These are phyloP conservation scores for Taurulus bubalis DNA, from an alignment of 2,113 vertebrate genomes.

Conservation along the genomic window DNA sequence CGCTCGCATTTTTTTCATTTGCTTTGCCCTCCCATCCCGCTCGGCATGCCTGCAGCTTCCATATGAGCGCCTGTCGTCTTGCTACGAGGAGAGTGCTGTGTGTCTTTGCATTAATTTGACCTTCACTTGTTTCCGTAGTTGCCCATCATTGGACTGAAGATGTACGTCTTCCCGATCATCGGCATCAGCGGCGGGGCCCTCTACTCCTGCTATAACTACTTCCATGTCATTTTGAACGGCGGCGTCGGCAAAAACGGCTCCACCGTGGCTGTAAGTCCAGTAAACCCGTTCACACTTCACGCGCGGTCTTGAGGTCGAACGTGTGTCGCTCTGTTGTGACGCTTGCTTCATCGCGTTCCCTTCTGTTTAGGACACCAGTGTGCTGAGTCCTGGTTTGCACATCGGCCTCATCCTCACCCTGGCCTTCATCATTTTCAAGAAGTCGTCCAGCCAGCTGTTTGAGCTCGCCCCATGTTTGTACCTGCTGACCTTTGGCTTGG, in stretches of 20 bases:
- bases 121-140: conserved; percentile 69
- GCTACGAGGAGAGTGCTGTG: background rate
- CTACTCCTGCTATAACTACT: conserved; percentile 94
- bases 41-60: conserved; percentile 75
- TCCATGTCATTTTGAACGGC: conserved; percentile 93
- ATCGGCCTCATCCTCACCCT: conserved; percentile 91
- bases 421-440: conserved; percentile 96
- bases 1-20: conserved; percentile 58
- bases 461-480: conserved; percentile 95
- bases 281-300: background rate
- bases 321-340: background rate
- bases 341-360: background rate
- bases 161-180: conserved; percentile 89
- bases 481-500: conserved; percentile 92
- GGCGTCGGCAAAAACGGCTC: conserved; percentile 98
- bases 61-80: conserved; percentile 21
- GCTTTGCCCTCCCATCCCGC: conserved; percentile 75
- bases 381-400: conserved; percentile 93
- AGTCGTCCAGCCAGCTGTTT: conserved; percentile 92
- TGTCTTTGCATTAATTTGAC: conserved; percentile 17
- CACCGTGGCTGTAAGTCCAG: conserved; percentile 92
- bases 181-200: conserved; percentile 90
- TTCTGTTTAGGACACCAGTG: conserved; percentile 91
- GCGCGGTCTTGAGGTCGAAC: background rate
- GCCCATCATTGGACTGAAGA: conserved; percentile 87